These are phyloP conservation scores for Pachyramphus minor DNA, from an alignment of 2,113 vertebrate genomes.

Conservation along the genomic window DNA sequence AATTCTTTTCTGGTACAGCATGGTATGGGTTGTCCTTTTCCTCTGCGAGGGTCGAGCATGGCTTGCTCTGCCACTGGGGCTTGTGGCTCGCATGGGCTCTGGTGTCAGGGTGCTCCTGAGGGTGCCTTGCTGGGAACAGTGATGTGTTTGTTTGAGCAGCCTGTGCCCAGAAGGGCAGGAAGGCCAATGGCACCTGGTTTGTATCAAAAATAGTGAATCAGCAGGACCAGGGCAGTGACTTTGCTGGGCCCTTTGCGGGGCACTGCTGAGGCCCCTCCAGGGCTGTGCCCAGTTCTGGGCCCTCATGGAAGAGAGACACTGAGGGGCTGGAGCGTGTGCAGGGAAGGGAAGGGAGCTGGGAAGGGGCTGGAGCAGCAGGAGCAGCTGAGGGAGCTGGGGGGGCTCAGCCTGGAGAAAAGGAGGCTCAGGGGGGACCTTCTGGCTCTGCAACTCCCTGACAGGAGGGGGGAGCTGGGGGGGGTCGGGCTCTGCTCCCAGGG, in stretches of 20 bases:
- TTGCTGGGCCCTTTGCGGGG: neutral
- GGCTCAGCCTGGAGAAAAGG: neutral
- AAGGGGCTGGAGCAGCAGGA: neutral
- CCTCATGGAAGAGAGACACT: neutral
- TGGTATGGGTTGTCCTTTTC: neutral
- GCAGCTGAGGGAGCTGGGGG: neutral
- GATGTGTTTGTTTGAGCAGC: neutral
- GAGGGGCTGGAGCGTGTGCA: neutral
- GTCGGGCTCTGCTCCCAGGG: neutral
- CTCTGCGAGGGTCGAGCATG: neutral
- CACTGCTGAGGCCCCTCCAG: neutral
- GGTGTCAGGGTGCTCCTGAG: neutral
- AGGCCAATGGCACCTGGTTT: neutral
- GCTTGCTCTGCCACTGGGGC: neutral
- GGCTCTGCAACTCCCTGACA: neutral
- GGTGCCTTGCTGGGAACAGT: neutral
- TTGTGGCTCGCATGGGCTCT: accelerated
- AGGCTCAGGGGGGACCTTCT: neutral
- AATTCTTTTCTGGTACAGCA: neutral
- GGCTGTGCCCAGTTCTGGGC: neutral
- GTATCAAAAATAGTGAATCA: neutral
- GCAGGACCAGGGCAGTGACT: neutral
- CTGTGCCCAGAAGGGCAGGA: neutral
- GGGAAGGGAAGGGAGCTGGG: neutral
- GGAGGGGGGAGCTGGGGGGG: neutral